Evolutionary conservation across 1,140 invertebrate genomes (phyloP).

Genomic region (Apis dorsata): DNA sequence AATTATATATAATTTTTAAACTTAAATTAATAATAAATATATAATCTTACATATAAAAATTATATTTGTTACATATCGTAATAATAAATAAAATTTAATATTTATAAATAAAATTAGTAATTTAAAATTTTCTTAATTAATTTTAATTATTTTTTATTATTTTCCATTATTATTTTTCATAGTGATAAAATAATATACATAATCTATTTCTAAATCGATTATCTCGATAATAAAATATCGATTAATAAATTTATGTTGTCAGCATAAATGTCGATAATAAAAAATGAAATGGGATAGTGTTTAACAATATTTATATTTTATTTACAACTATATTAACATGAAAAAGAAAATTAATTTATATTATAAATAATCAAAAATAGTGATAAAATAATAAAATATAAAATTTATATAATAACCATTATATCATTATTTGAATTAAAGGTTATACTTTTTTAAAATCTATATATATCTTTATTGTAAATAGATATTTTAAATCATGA

Average conservation of each 20-base stretch:
- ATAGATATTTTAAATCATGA: constrained; percentile 78
- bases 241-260: neutral
- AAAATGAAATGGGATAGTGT: neutral
- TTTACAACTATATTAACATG: neutral
- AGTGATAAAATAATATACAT: too few relatives aligned
- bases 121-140: neutral
- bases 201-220: neutral
- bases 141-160: too few relatives aligned
- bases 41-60: neutral
- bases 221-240: neutral
- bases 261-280: neutral
- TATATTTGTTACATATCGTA: neutral
- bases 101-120: neutral
- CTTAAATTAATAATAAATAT: neutral
- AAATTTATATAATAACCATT: neutral
- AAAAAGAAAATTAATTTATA: neutral
- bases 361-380: neutral
- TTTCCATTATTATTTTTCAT: too few relatives aligned
- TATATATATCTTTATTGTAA: constrained; percentile 3
- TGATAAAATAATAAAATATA: neutral
- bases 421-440: neutral
- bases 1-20: neutral
- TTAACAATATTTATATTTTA: neutral
- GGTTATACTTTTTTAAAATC: constrained; percentile 16
- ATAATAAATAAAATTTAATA: neutral